A percentile compares a stretch with the other conserved stretches of the same genome.
Evolutionary conservation across 2,797 vertebrate species (phyloP).

Genomic region (Sphenopsis melanotis): DNA sequence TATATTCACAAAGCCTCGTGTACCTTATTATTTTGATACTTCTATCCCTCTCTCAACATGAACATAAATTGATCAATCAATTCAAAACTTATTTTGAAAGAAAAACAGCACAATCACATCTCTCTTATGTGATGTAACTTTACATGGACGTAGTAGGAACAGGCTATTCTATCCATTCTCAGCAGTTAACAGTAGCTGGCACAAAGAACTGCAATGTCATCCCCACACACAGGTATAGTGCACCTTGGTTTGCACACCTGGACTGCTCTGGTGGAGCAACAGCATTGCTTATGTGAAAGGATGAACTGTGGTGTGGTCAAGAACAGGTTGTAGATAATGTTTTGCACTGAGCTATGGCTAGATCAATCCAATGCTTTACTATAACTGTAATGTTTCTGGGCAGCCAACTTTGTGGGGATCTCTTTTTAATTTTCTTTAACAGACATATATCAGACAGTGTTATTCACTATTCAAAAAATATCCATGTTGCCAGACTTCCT

Average conservation of each 20-base stretch:
- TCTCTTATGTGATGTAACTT: neutral
- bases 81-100: neutral
- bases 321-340: neutral
- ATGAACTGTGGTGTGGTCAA: neutral
- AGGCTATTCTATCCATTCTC: neutral
- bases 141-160: neutral
- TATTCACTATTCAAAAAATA: neutral
- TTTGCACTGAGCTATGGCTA: neutral
- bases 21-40: neutral
- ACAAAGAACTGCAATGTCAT: neutral
- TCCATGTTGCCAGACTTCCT: neutral
- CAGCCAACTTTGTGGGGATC: neutral
- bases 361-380: neutral
- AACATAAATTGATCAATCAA: neutral
- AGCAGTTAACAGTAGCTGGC: neutral
- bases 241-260: neutral
- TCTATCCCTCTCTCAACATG: neutral
- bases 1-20: neutral
- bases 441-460: neutral
- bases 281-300: neutral
- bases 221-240: accelerated
- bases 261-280: neutral
- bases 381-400: neutral
- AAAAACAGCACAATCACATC: neutral
- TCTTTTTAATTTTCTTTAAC: neutral